These are phyloP conservation scores for Erythrocercus mccallii DNA, from an alignment of 2,113 vertebrate genomes.

Conservation along the genomic window DNA sequence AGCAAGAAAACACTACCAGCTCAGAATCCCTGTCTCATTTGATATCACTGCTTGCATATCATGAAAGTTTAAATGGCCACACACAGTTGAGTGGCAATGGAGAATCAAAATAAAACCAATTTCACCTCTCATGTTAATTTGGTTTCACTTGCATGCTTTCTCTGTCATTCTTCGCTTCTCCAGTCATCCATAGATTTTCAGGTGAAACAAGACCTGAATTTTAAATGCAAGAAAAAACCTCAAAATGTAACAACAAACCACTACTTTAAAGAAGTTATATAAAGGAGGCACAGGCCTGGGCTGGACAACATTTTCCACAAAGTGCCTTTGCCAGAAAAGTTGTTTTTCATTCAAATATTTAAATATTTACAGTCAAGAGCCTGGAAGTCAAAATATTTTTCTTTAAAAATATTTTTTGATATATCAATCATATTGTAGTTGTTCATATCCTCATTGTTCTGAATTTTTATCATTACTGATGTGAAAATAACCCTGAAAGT, in stretches of 20 bases:
- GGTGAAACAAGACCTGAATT: neutral
- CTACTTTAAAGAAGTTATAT: neutral
- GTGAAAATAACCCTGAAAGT: neutral
- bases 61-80: neutral
- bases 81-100: neutral
- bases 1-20: neutral
- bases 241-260: neutral
- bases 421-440: neutral
- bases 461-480: neutral
- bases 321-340: neutral
- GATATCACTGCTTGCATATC: neutral
- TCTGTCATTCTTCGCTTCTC: neutral
- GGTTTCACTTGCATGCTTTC: neutral
- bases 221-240: neutral
- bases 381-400: neutral
- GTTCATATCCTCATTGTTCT: neutral
- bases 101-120: constrained; percentile 1
- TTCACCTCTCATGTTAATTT: neutral
- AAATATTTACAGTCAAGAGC: neutral
- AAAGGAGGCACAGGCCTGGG: neutral
- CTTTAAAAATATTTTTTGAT: neutral
- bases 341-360: neutral
- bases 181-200: neutral
- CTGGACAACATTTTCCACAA: neutral
- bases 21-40: neutral